These are phyloP conservation scores for Lepidonotus clava DNA, from an alignment of 2,888 invertebrate genomes.

Conservation along the genomic window DNA sequence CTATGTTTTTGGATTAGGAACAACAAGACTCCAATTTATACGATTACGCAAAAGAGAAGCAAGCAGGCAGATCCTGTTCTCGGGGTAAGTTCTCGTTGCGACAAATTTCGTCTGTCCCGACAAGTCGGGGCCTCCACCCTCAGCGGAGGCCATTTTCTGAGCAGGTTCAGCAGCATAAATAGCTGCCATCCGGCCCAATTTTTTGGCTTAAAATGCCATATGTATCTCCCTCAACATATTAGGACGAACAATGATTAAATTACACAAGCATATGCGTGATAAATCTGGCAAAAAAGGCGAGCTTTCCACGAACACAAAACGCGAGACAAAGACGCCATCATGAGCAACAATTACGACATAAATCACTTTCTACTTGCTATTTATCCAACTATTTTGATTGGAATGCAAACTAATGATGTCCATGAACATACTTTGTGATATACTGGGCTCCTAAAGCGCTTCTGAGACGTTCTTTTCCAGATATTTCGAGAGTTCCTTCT, in stretches of 20 bases:
- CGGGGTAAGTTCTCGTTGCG: background rate
- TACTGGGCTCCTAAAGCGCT: slow-evolving; percentile 45
- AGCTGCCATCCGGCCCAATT: background rate
- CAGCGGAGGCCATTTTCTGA: slow-evolving; percentile 32
- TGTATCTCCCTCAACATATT: background rate
- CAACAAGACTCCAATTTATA: no score
- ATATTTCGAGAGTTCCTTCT: slow-evolving; percentile 36
- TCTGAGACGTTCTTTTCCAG: background rate
- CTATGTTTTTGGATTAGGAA: no score
- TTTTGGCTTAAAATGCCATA: no score
- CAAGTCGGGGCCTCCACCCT: background rate
- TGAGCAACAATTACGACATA: slow-evolving; percentile 33
- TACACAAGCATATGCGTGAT: background rate
- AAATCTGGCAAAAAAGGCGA: slow-evolving; percentile 34
- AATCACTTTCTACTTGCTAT: background rate
- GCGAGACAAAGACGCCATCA: slow-evolving; percentile 49
- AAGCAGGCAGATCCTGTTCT: no score
- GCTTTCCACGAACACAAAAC: slow-evolving; percentile 8
- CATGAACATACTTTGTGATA: slow-evolving; percentile 32
- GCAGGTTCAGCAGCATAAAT: background rate
- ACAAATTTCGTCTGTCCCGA: slow-evolving; percentile 39
- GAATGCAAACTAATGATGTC: background rate
- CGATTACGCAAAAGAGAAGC: no score
- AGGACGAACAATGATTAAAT: background rate
- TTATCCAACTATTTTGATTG: background rate